Evolutionary conservation across 2,113 vertebrate genomes (phyloP), one percentile per base, ranked within the genome.

Genomic region (Paramisgurnus dabryanus): DNA sequence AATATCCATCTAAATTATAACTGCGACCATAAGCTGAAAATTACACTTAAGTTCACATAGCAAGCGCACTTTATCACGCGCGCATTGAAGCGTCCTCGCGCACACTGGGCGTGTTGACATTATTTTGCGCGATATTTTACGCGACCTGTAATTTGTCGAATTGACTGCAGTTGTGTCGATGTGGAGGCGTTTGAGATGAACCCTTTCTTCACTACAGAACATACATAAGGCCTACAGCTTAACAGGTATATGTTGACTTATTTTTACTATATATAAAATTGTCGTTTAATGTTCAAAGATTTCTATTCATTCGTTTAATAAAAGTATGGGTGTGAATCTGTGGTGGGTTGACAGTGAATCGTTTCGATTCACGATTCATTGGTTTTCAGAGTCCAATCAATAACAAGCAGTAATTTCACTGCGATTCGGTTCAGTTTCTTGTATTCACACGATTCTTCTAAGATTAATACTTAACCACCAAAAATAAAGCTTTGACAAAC

Each of bases 141-240:
- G 22, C 8, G 61, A 13, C 17, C 7, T 63, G 72, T 34, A 22
- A 64, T 75, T 49, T 63, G 22, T 41, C 6, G 7, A 49, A 17
- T 11, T 8, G 3, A 63, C 1, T 22, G 58, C 72, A 45, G 45
- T 34, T 75, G 3, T 12, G 39, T 8, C 17, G 72, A 75, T 39
- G 57, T 11, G 12, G 13, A 75, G 58, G 72, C 58, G 72, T 10
- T 49, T 63, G 27, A 11, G 58, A 75, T 64, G 58, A 75, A 75
- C 17, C 43, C 43, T 22, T 75, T 18, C 72, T 34, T 18, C 58
- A 63, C 22, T 64, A 75, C 72, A 64, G 57, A 17, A 49, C 47
- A 18, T 63, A 45, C 58, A 34, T 41, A 43, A 75, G 72, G 72
- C 72, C 72, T 34, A 63, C 5, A 75, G 63, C 7, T 61, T 45